These are phyloP conservation scores for Drosophila ezoana DNA, from an alignment of 2,888 invertebrate species.

Conservation along the genomic window DNA sequence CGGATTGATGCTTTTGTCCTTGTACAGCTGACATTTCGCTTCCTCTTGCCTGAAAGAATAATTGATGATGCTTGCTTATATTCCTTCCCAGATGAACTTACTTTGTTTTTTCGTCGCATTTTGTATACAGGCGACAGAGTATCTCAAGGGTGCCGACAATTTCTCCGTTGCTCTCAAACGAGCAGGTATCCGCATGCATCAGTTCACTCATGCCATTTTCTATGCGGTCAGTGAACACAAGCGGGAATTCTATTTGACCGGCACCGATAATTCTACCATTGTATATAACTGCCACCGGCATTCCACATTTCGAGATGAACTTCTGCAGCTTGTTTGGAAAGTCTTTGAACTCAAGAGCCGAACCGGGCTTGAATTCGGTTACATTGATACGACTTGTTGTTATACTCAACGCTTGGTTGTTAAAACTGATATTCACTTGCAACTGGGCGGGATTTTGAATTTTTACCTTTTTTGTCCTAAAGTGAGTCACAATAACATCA, in stretches of 20 bases:
- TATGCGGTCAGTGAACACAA: slow-evolving; percentile 56
- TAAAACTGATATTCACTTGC: slow-evolving; percentile 56
- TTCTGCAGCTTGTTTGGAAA: slow-evolving; percentile 46
- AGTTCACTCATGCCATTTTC: slow-evolving; percentile 53
- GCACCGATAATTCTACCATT: slow-evolving; percentile 47
- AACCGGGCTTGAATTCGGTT: slow-evolving; percentile 70
- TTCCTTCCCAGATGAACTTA: slow-evolving; percentile 1
- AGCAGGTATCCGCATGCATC: slow-evolving; percentile 52
- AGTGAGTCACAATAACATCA: slow-evolving; percentile 67
- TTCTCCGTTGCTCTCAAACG: slow-evolving; percentile 27
- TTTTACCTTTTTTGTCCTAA: slow-evolving; percentile 37
- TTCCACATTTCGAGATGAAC: slow-evolving; percentile 55
- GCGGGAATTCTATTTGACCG: slow-evolving; percentile 62
- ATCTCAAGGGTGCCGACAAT: slow-evolving; percentile 62
- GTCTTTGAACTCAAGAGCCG: slow-evolving; percentile 55
- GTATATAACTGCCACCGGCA: slow-evolving; percentile 65
- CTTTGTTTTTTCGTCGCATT: slow-evolving; percentile 46
- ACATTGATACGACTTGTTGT: slow-evolving; percentile 77
- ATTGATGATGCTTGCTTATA: accelerated
- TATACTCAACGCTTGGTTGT: slow-evolving; percentile 50
- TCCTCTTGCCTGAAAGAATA: slow-evolving; percentile 9
- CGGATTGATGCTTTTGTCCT: slow-evolving; percentile 70
- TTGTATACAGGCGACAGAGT: slow-evolving; percentile 64
- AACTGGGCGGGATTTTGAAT: slow-evolving; percentile 52
- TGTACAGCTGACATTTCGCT: slow-evolving; percentile 13